Evolutionary conservation across 2,888 invertebrate species (phyloP), one percentile per base, ranked within the genome.

Genomic region (Drosophila dives): DNA sequence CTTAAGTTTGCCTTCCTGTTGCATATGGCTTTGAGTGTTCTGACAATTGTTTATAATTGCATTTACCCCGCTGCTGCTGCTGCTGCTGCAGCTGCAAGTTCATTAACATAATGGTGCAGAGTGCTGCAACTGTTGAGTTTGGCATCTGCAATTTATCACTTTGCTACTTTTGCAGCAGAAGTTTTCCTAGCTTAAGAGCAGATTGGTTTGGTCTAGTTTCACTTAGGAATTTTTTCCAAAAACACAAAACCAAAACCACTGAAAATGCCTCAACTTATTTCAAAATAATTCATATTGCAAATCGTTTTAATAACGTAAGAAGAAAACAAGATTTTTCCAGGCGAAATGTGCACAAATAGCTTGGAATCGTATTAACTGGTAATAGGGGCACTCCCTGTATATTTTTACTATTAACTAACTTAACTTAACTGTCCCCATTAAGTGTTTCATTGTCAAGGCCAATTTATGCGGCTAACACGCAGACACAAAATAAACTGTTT

Each of bases 21-120:
- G 34, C 51, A 38, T 26, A 60, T 33, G 12, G 42, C 29, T 40
- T 49, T n/a, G 60, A 63, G 51, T 53, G 54, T 40, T 23, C 42
- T 32, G 26, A 42, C 20, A 12, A 20, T 29, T 15, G 49, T n/a
- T 23, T 12, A 59, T 76, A 77, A 80, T 70, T 70, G 60, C 56
- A 54, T 65, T 70, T 65, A 33, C 38, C n/a, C 40, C 53, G n/a
- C 40, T 45, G 63, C 65, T 42, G 51, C 29, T 34, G 26, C 26
- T 26, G 26, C 26, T 26, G 26, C 5, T 26, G 26, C 26, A 26
- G 26, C 5, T 29, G 56, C 60, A 59, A 65, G 55, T 59, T 79
- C 75, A 69, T 76, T 75, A 68, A 72, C 66, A 69, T 76, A 79
- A 76, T 69, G 69, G 36, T 36, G 56, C 48, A 33, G 45, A 58